These are phyloP conservation scores for Pomacea maculata DNA, from an alignment of 1,140 invertebrate species.

Conservation along the genomic window DNA sequence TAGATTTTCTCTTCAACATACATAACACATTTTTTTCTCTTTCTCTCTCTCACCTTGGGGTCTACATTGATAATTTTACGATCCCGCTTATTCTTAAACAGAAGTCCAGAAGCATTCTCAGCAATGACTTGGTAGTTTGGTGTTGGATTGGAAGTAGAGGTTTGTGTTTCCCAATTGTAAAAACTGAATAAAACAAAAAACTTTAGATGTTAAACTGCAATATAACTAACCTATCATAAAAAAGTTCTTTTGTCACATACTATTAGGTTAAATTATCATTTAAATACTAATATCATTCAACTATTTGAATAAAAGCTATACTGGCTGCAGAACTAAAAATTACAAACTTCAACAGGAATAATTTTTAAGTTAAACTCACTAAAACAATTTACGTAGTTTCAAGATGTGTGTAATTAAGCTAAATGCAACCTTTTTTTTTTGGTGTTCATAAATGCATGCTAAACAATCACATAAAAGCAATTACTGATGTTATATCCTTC, in stretches of 20 bases:
- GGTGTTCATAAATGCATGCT: too few relatives aligned
- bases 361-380: too few relatives aligned
- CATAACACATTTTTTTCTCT: neutral
- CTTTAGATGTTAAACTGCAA: neutral
- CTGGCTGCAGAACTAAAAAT: too few relatives aligned
- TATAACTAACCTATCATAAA: neutral
- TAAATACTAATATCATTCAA: too few relatives aligned
- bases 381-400: too few relatives aligned
- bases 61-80: constrained; percentile 67
- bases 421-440: too few relatives aligned
- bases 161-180: constrained; percentile 77
- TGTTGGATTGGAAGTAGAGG: constrained; percentile 73
- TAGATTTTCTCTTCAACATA: neutral
- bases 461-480: too few relatives aligned
- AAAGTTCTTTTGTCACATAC: neutral
- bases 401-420: too few relatives aligned
- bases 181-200: constrained; percentile 54
- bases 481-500: too few relatives aligned
- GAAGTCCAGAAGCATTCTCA: constrained; percentile 72
- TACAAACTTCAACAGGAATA: too few relatives aligned
- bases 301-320: too few relatives aligned
- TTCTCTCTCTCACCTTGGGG: constrained; percentile 57
- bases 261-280: neutral
- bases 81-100: constrained; percentile 71
- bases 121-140: constrained; percentile 76